Conservation (phyloP, 2,113 vertebrate genomes). For the Opisthocomus hoazin region DNA sequence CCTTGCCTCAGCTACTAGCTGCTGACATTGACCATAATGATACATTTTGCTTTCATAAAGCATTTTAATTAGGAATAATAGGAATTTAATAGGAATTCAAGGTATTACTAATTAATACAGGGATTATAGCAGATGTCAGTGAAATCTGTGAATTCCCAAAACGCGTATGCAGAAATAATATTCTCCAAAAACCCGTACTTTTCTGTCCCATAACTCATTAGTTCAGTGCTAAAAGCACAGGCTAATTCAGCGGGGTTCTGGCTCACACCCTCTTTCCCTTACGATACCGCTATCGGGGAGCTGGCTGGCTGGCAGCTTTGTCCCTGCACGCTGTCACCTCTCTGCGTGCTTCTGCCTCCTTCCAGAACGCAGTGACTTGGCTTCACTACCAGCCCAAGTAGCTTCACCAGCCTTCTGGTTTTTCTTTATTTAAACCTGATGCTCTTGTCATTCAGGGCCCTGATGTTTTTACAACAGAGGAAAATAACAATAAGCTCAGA, state of each 20-base stretch:
- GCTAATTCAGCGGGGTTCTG: background rate
- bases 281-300: fast-evolving
- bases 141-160: background rate
- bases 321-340: background rate
- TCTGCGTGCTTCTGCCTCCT: background rate
- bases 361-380: background rate
- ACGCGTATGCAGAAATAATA: background rate
- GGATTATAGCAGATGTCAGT: background rate
- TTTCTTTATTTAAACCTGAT: background rate
- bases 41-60: background rate
- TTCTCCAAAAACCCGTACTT: background rate
- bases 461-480: background rate
- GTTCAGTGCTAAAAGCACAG: background rate
- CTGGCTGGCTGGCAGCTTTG: background rate
- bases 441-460: background rate
- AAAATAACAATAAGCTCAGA: background rate
- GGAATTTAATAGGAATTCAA: background rate
- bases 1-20: background rate
- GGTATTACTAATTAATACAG: background rate
- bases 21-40: background rate
- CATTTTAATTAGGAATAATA: background rate
- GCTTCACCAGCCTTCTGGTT: background rate
- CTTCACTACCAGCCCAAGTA: background rate
- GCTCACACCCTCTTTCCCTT: background rate
- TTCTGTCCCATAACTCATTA: background rate